Evolutionary conservation across 2,113 vertebrate species (phyloP), one percentile per base, ranked within the genome.

Genomic region (rat (Rattus norvegicus)): DNA sequence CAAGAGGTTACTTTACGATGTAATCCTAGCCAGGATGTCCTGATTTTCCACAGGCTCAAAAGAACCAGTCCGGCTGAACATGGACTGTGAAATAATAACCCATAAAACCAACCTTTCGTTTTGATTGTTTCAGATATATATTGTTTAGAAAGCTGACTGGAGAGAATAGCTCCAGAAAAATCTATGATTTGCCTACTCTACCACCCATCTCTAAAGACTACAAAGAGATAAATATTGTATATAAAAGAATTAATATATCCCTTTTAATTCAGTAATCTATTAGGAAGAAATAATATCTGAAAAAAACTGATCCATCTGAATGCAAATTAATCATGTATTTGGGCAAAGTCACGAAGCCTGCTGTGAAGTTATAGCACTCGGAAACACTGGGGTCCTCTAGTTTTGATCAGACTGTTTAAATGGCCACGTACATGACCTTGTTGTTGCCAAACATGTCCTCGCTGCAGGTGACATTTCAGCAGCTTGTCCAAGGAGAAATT

Each of bases 401-500:
- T 84, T 95, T 92, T 72, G 52, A 95, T 94, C 49, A 54, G 73
- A 75, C 73, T 79, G 54, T 79, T 96, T 94, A 94, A 77, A 87
- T 56, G 70, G 26, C 7, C 17, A 11, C 85, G 33, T 16, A 59
- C 5, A 80, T 72, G 75, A 93, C 75, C 72, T 93, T 73, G 24
- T 22, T 92, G 47, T 94, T 90, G 47, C 43, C 59, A 88, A 97
- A 83, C 28, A 47, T 63, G 92, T 56, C 39, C 47, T 96, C 83
- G 56, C 83, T 14, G 28, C 33, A 87, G 77, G 67, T 85, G 73
- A 94, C 79, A 94, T 93, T 90, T 97, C 47, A 81, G 83, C 22
- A 90, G 70, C 39, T 94, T 92, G 94, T 89, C 96, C 61, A 96
- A 95, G 43, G 13, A 94, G 54, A 95, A 93, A 95, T 76, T 65